These are phyloP conservation scores for Parnassius mnemosyne DNA, from an alignment of 2,888 invertebrate species.

Conservation along the genomic window DNA sequence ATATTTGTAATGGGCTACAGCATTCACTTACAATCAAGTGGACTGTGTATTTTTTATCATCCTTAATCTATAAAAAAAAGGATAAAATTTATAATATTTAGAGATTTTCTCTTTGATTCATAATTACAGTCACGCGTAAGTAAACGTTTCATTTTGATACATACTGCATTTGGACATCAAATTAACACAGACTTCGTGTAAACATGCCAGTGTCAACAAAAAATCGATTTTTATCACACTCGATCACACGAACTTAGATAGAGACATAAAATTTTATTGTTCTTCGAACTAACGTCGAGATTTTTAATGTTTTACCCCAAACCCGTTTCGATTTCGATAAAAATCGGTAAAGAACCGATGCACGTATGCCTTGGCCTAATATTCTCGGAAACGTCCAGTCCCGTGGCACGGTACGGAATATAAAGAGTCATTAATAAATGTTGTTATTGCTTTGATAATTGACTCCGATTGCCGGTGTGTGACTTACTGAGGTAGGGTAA, in stretches of 20 bases:
- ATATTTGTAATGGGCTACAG: no score
- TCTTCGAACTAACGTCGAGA: slow-evolving; percentile 48
- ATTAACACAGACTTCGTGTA: slow-evolving; percentile 30
- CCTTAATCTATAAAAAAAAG: no score
- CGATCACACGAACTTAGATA: slow-evolving; percentile 47
- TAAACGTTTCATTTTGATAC: neutral
- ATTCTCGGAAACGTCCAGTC: slow-evolving; percentile 40
- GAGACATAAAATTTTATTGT: slow-evolving; percentile 61
- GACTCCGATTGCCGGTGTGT: slow-evolving; percentile 39
- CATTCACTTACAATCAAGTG: no score
- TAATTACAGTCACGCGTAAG: neutral
- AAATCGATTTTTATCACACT: slow-evolving; percentile 43
- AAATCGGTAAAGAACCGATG: slow-evolving; percentile 49
- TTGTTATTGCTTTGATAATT: slow-evolving; percentile 46
- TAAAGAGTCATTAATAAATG: slow-evolving; percentile 43
- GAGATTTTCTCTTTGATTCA: neutral
- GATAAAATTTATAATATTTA: no score
- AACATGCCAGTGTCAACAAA: slow-evolving; percentile 33
- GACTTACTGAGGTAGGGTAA: slow-evolving; percentile 34
- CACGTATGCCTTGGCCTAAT: slow-evolving; percentile 40
- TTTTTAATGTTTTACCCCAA: slow-evolving; percentile 47
- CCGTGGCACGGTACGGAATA: slow-evolving; percentile 37
- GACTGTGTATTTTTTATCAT: no score
- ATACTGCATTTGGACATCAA: neutral
- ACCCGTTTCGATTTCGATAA: slow-evolving; percentile 51